phyloP scores from a whole-genome alignment of 2,113 vertebrate genomes.

The Callospermophilus lateralis region DNA sequence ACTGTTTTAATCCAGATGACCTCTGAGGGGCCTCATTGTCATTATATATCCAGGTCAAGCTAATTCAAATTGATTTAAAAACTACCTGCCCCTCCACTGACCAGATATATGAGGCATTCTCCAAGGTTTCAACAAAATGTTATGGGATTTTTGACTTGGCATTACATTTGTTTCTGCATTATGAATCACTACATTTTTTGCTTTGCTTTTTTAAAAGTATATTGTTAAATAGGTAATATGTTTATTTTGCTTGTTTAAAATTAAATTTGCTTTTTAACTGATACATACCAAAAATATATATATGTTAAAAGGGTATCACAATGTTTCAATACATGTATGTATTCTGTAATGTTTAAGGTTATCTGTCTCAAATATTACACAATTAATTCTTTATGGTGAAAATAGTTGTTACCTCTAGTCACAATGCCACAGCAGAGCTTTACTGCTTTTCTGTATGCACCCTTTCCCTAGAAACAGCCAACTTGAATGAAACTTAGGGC shows the following conservation, averaged over 20 bases:
- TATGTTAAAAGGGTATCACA: not conserved
- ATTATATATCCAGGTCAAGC: not conserved
- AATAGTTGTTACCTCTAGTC: not conserved
- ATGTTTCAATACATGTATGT: not conserved
- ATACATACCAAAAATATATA: too few relatives aligned
- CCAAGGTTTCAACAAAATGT: not conserved
- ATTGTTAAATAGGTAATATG: not conserved
- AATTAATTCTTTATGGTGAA: not conserved
- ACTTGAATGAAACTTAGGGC: not conserved
- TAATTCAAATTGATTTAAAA: not conserved
- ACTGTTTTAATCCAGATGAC: not conserved
- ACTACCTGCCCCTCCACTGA: not conserved
- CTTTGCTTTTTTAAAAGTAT: not conserved
- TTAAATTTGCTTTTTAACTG: not conserved
- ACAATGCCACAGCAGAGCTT: not conserved
- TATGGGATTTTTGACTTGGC: not conserved
- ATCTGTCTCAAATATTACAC: not conserved
- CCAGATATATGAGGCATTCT: not conserved
- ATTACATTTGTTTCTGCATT: not conserved
- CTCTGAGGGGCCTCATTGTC: not conserved
- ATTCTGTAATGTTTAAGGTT: not conserved
- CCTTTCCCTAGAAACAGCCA: not conserved
- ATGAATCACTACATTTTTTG: not conserved
- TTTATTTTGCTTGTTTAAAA: not conserved
- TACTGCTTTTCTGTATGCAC: not conserved